phyloP scores from a whole-genome alignment of 2,797 vertebrate species.

The Microchirus variegatus region DNA sequence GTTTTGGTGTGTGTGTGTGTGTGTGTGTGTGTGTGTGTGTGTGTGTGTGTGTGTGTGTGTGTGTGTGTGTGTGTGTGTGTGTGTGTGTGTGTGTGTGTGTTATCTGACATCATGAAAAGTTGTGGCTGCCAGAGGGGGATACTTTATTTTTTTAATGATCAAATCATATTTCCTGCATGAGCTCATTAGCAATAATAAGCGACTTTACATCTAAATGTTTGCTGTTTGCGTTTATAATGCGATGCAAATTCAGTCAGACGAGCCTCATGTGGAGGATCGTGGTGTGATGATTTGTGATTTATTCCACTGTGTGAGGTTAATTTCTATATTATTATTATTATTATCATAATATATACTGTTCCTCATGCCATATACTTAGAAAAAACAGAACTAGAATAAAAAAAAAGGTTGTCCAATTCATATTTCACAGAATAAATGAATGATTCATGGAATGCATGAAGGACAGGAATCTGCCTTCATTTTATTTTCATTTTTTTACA shows the following conservation, averaged over 20 bases:
- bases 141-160: constrained; percentile 44
- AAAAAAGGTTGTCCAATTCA: constrained; percentile 20
- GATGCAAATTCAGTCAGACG: constrained; percentile 46
- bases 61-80: constrained; percentile 44
- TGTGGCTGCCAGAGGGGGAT: constrained; percentile 18
- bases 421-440: constrained; percentile 32
- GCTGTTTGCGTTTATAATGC: constrained; percentile 35
- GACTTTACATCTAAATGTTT: constrained; percentile 2
- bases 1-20: constrained; percentile 55
- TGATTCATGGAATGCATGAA: constrained; percentile 33
- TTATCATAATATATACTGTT: constrained; percentile 7
- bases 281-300: constrained; percentile 49
- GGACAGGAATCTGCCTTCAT: constrained; percentile 10
- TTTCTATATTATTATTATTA: constrained; percentile 32
- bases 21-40: constrained; percentile 41
- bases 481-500: background rate
- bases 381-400: constrained; percentile 17
- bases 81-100: too few species aligned
- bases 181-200: constrained; percentile 44
- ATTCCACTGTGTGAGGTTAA: constrained; percentile 21
- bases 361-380: constrained; percentile 13
- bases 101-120: constrained; percentile 39
- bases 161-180: constrained; percentile 45
- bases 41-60: constrained; percentile 47
- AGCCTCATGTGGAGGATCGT: constrained; percentile 46